Evolutionary conservation across 2,113 vertebrate species (phyloP).

Genomic region (Myocastor coypus): DNA sequence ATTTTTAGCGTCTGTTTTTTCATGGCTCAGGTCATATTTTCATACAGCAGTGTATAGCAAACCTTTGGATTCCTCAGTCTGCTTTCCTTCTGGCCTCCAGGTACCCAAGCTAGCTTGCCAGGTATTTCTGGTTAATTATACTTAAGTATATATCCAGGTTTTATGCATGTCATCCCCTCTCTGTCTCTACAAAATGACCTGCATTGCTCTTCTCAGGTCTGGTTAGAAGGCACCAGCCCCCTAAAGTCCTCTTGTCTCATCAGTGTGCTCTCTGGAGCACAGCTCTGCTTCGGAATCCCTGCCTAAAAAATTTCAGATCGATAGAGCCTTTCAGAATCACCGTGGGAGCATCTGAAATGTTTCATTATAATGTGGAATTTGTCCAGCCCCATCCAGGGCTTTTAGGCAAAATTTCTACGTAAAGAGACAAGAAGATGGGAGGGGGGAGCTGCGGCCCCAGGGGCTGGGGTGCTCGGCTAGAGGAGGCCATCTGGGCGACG

Average conservation of each 20-base stretch:
- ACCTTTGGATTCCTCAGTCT: background rate
- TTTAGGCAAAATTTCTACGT: background rate
- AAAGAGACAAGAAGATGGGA: background rate
- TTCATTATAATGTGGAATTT: background rate
- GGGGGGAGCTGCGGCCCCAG: background rate
- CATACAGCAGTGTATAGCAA: background rate
- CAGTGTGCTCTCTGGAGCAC: background rate
- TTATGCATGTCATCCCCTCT: background rate
- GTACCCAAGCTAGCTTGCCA: conserved; percentile 9
- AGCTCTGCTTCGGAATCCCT: conserved; percentile 16
- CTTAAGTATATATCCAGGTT: background rate
- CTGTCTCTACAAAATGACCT: background rate
- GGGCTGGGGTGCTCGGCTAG: background rate
- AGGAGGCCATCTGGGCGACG: background rate
- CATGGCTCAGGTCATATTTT: background rate
- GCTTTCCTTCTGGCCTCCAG: conserved; percentile 11
- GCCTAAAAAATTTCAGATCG: background rate
- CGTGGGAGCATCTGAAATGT: background rate
- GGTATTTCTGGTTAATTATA: conserved; percentile 66
- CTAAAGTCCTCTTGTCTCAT: background rate
- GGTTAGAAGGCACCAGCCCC: background rate
- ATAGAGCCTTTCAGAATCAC: background rate
- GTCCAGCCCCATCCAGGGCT: background rate
- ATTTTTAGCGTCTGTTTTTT: background rate
- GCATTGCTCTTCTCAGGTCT: background rate